Conservation (phyloP, 2,888 invertebrate genomes). For the Cheilosia pagana region DNA sequence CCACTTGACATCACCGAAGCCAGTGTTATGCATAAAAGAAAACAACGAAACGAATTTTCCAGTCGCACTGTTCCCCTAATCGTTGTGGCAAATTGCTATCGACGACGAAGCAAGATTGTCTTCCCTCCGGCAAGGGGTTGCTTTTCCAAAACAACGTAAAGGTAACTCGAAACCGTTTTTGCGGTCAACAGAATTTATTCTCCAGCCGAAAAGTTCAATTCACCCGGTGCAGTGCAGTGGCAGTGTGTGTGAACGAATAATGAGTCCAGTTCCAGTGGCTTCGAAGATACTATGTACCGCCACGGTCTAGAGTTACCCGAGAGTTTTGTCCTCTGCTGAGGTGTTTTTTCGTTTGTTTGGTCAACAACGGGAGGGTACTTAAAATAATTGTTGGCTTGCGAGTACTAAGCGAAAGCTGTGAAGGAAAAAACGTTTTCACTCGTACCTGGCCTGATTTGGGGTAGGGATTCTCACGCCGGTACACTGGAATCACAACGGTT, state of each 20-base stretch:
- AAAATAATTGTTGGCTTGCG: constrained; percentile 7
- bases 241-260: neutral
- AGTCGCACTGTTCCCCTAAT: constrained; percentile 73
- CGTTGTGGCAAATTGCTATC: constrained; percentile 71
- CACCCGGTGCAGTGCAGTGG: constrained; percentile 40
- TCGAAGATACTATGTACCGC: constrained; percentile 12
- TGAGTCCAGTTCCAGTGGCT: constrained; percentile 55
- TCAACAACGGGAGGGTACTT: neutral
- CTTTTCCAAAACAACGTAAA: constrained; percentile 44
- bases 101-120: neutral
- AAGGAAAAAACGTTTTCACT: neutral
- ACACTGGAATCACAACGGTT: neutral
- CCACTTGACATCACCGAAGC: constrained; percentile 81
- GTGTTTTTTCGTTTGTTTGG: constrained; percentile 4
- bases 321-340: constrained; percentile 24
- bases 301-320: constrained; percentile 38
- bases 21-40: constrained; percentile 57
- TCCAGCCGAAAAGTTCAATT: constrained; percentile 73
- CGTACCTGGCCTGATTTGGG: neutral
- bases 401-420: constrained; percentile 12
- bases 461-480: constrained; percentile 8
- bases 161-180: constrained; percentile 70
- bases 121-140: constrained; percentile 50
- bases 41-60: constrained; percentile 66
- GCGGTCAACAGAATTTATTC: constrained; percentile 74